Conservation (phyloP, 64 coral and sea anemone genomes). For the Catalaphyllia jardinei region DNA sequence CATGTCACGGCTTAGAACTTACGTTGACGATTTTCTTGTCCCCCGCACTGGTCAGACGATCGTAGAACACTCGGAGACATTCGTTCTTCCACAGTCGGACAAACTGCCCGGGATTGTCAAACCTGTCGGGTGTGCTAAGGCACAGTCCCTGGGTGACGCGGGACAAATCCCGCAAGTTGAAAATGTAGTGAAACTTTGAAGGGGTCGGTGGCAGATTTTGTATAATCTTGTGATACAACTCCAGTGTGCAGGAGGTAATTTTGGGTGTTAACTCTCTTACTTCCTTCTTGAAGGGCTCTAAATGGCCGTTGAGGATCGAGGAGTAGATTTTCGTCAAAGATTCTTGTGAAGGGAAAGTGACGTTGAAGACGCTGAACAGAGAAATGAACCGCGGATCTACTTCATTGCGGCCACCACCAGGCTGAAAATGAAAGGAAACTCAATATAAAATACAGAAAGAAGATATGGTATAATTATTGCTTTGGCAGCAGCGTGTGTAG, state of each 20-base stretch:
- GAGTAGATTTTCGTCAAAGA: constrained; percentile 94
- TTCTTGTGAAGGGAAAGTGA: constrained; percentile 97
- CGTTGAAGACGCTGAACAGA: constrained; percentile 98
- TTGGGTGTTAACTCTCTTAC: constrained; percentile 77
- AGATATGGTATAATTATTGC: not conserved
- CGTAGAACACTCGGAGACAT: constrained; percentile 95
- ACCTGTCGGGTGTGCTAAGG: constrained; percentile 89
- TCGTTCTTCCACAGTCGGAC: constrained; percentile 98
- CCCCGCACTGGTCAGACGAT: constrained; percentile 80
- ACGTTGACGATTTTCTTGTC: constrained; percentile 89
- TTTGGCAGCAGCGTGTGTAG: no score
- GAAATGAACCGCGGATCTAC: constrained; percentile 99
- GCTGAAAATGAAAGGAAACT: constrained; percentile 55
- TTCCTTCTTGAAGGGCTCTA: constrained; percentile 90
- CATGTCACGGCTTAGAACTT: not conserved
- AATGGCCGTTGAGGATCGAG: constrained; percentile 86
- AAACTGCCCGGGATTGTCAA: constrained; percentile 85
- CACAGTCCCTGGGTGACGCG: constrained; percentile 96
- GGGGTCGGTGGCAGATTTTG: constrained; percentile 87
- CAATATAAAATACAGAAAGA: not conserved
- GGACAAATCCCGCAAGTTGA: constrained; percentile 97
- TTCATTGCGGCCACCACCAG: constrained; percentile 97
- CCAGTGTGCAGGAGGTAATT: constrained; percentile 82
- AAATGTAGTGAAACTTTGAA: constrained; percentile 99
- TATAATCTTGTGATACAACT: constrained; percentile 86